phyloP scores from a whole-genome alignment of 2,113 vertebrate species.

The Helogale parvula region DNA sequence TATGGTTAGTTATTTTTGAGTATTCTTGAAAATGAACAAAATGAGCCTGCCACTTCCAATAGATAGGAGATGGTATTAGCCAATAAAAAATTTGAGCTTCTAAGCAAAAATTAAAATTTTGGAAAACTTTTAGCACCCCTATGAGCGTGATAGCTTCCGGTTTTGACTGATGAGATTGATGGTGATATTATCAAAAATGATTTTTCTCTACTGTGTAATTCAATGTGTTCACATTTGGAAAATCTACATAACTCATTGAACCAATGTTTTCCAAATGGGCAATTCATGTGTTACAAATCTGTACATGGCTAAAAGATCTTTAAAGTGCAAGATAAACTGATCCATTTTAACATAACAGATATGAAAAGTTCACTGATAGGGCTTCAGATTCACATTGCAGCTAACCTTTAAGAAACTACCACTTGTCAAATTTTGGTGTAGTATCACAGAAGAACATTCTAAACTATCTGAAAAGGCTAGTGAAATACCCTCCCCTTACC shows the following conservation, averaged over 20 bases:
- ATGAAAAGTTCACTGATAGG: background rate
- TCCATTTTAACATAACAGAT: background rate
- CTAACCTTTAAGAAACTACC: background rate
- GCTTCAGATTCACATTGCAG: background rate
- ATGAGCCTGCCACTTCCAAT: background rate
- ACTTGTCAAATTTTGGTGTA: background rate
- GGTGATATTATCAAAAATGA: background rate
- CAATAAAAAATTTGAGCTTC: conserved; percentile 19
- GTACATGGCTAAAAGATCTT: background rate
- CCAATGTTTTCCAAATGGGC: background rate
- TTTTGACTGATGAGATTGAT: background rate
- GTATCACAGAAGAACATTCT: background rate
- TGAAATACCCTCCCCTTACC: background rate
- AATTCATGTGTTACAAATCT: background rate
- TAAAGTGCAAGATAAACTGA: background rate
- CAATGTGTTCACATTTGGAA: background rate
- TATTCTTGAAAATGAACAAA: background rate
- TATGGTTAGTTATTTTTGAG: background rate
- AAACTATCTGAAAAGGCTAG: background rate
- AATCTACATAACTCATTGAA: background rate
- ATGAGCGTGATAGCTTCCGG: background rate
- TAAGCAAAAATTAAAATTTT: conserved; percentile 1
- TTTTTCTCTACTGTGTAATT: background rate
- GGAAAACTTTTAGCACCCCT: background rate
- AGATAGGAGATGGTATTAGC: background rate